phyloP scores from a whole-genome alignment of 2,888 invertebrate genomes.

The Nemotelus nigrinus region DNA sequence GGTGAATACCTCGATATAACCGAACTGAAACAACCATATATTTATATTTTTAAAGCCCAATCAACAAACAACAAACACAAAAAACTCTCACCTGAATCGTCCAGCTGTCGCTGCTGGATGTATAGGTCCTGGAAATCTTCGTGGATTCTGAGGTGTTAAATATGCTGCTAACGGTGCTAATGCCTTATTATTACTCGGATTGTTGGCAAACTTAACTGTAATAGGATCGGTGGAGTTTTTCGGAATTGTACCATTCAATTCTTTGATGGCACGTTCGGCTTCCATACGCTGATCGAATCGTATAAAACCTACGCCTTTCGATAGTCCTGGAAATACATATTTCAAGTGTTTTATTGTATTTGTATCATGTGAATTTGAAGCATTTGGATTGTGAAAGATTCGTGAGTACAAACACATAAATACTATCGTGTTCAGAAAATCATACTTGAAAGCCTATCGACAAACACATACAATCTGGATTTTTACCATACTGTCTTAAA shows the following conservation, averaged over 20 bases:
- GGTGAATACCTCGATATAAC: slow-evolving; percentile 79
- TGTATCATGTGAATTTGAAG: too few relatives aligned
- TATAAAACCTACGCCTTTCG: slow-evolving; percentile 94
- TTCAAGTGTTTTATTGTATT: neutral
- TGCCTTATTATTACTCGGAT: slow-evolving; percentile 87
- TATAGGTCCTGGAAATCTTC: slow-evolving; percentile 83
- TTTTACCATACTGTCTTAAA: slow-evolving; percentile 44
- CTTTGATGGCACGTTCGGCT: slow-evolving; percentile 91
- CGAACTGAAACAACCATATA: slow-evolving; percentile 56
- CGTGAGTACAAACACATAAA: too few relatives aligned
- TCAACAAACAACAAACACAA: slow-evolving; percentile 7
- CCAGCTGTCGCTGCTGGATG: slow-evolving; percentile 63
- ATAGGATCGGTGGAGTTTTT: slow-evolving; percentile 90
- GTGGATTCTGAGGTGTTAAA: slow-evolving; percentile 80
- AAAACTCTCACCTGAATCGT: slow-evolving; percentile 60
- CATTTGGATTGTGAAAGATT: too few relatives aligned
- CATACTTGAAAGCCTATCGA: too few relatives aligned
- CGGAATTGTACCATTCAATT: slow-evolving; percentile 89
- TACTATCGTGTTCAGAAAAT: too few relatives aligned
- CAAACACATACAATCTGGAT: slow-evolving; percentile 40
- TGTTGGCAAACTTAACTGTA: slow-evolving; percentile 95
- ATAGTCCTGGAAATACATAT: slow-evolving; percentile 73
- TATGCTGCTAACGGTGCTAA: slow-evolving; percentile 85
- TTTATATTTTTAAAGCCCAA: slow-evolving; percentile 1
- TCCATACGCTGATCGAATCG: slow-evolving; percentile 92